A percentile compares a stretch with the other conserved stretches of the same genome.
phyloP scores from a whole-genome alignment of 2,888 invertebrate genomes.

The Ennomos quercinarius region DNA sequence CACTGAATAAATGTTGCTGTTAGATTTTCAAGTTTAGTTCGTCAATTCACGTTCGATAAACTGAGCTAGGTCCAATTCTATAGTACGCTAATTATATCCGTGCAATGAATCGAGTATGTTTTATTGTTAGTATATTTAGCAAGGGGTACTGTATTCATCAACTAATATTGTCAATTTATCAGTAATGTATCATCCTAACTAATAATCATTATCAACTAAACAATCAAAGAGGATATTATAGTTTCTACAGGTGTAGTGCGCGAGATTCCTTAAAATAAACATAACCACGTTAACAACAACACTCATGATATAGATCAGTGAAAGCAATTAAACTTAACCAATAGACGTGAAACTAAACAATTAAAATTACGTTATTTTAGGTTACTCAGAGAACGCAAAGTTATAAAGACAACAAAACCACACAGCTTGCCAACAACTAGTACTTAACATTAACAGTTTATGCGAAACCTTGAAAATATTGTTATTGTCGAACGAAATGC shows the following conservation, averaged over 20 bases:
- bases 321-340: slow-evolving; percentile 18
- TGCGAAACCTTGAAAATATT: slow-evolving; percentile 20
- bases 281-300: not conserved
- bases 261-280: slow-evolving; percentile 4
- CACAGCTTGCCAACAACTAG: slow-evolving; percentile 22
- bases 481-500: slow-evolving; percentile 14
- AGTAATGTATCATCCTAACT: too few relatives aligned
- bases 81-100: too few relatives aligned
- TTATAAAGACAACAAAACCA: slow-evolving; percentile 25
- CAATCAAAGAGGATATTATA: too few relatives aligned
- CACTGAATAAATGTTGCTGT: slow-evolving; percentile 26
- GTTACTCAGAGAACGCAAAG: slow-evolving; percentile 8
- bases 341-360: slow-evolving; percentile 5
- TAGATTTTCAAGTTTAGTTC: slow-evolving; percentile 10
- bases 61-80: too few relatives aligned
- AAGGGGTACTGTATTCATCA: too few relatives aligned
- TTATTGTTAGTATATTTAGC: too few relatives aligned
- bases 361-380: slow-evolving; percentile 27
- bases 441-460: slow-evolving; percentile 14
- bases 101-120: too few relatives aligned
- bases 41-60: too few relatives aligned
- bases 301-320: slow-evolving; percentile 10
- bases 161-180: too few relatives aligned
- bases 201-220: too few relatives aligned
- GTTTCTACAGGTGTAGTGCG: too few relatives aligned